Evolutionary conservation across 2,888 invertebrate species (phyloP), one percentile per base, ranked within the genome.

Genomic region (Pegoplata infirma): DNA sequence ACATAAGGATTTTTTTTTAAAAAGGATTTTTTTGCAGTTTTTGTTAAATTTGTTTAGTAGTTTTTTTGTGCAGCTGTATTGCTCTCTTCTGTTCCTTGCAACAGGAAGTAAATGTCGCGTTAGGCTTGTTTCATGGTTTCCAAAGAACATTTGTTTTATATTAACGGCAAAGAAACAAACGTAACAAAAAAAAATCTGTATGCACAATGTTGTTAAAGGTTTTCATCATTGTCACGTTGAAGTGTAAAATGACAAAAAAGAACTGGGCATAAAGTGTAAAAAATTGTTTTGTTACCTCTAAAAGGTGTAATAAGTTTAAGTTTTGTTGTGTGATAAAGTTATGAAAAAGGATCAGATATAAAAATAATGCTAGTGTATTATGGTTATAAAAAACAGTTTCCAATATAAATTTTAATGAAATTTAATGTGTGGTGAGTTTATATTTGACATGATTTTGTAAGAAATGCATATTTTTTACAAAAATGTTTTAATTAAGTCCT

Each of bases 81-180:
- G 8, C n/a, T 69, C 21, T 47, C 10, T 47, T 23, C 28, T 28
- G 3, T 44, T 51, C 49, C 49, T 55, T 40, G n/a, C 32, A 49
- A 16, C 74, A 71, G 75, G 75, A 79, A 79, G 61, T 67, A 75
- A 79, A 79, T 75, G 71, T 72, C 66, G 79, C 79, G 71, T 79
- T 71, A 75, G 75, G 56, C 71, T 51, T 71, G 71, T 78, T 58
- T 74, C 55, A 67, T 75, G 67, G 59, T 69, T 74, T 74, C 14
- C 59, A 69, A 78, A 78, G 74, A 69, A 74, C 74, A 74, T 66
- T 71, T 74, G 32, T 59, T 77, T 61, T 23, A 46, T 47, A 40
- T 14, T 44, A 3, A 25, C 19, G 21, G 23, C n/a, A 25, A 4
- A 2, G n/a, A 21, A 49, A 1, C 23, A 51, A 25, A 51, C 2